phyloP scores from a whole-genome alignment of 2,888 invertebrate genomes.

The Agonopterix subpropinquella region DNA sequence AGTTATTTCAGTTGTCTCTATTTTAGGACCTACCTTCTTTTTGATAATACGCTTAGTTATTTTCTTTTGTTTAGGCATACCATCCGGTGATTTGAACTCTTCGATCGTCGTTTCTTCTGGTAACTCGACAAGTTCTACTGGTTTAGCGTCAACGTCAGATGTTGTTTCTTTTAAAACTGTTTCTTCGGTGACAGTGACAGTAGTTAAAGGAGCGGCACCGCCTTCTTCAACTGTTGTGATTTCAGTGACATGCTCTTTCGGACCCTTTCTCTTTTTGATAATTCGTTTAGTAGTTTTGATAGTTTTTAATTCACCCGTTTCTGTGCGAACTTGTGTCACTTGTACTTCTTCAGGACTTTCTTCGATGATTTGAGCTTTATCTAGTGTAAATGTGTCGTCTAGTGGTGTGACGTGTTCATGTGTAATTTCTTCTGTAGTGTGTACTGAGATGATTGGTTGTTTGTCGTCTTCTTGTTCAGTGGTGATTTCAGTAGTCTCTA shows the following conservation, averaged over 20 bases:
- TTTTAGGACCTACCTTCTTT: conserved; percentile 25
- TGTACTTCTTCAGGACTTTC: conserved; percentile 34
- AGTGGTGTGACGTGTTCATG: too few species aligned
- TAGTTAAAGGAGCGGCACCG: conserved; percentile 15
- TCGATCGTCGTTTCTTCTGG: conserved; percentile 36
- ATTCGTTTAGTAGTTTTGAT: conserved; percentile 14
- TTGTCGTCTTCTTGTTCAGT: conserved; percentile 59
- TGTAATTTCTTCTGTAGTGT: conserved; percentile 35
- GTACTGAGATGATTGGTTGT: conserved; percentile 47
- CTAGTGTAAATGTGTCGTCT: conserved; percentile 11
- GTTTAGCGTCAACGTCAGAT: neutral
- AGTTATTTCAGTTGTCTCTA: conserved; percentile 19
- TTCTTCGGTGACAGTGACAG: conserved; percentile 24
- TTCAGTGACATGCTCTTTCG: conserved; percentile 22
- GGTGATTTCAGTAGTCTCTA: conserved; percentile 37
- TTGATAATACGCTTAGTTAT: conserved; percentile 31
- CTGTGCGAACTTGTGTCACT: conserved; percentile 44
- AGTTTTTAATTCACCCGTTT: conserved; percentile 25
- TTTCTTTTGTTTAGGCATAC: conserved; percentile 32
- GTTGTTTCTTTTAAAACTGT: conserved; percentile 29
- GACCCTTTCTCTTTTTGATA: conserved; percentile 28
- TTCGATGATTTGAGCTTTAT: conserved; percentile 24
- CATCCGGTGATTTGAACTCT: conserved; percentile 24
- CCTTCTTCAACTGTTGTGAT: conserved; percentile 14
- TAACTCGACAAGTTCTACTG: conserved; percentile 25